Evolutionary conservation across 2,888 invertebrate genomes (phyloP), one percentile per base, ranked within the genome.

Genomic region (Hirtodrosophila cameraria): DNA sequence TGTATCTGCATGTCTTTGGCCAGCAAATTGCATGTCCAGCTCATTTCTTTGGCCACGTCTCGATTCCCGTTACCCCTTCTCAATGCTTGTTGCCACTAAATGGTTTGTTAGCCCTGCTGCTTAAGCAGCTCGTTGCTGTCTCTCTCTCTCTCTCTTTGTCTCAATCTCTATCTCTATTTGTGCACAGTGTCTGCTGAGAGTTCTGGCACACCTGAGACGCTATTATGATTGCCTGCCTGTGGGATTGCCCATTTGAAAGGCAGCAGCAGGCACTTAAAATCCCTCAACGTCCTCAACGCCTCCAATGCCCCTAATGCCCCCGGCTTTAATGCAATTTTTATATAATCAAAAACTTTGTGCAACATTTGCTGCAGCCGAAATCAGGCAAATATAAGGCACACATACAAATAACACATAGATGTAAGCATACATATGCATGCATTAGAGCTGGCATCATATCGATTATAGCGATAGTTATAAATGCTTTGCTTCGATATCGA

Each of bases 241-340:
- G 63, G 63, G 54, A 70, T 74, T 68, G 54, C 30, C 42, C 69
- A 73, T 68, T 54, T 50, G 28, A 48, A 66, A 72, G 48, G 50
- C 58, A 70, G 13, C 30, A 31, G 41, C 42, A 36, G 35, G 16
- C 49, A 50, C 50, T 23, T 35, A 41, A 62, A 39, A 30, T 18
- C 35, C 62, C 28, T 49, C 27, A n/a, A 31, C n/a, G 46, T 49
- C 18, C 38, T 31, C 13, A 53, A 46, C 45, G 33, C 53, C 42
- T 70, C 35, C 27, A n/a, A 31, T n/a, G 46, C 62, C 18, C 38
- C 36, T 13, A 53, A 46, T 41, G 33, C 53, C 42, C 75, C 35
- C 58, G 53, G 52, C 76, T 75, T 75, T 68, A 73, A 69, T 80
- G 74, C 59, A 76, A 71, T 75, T 80, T 68, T 80, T 76, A 76